A percentile compares a stretch with the other conserved stretches of the same genome.
These are phyloP conservation scores for Dasysyrphus albostriatus DNA, from an alignment of 2,888 invertebrate genomes.

Conservation along the genomic window DNA sequence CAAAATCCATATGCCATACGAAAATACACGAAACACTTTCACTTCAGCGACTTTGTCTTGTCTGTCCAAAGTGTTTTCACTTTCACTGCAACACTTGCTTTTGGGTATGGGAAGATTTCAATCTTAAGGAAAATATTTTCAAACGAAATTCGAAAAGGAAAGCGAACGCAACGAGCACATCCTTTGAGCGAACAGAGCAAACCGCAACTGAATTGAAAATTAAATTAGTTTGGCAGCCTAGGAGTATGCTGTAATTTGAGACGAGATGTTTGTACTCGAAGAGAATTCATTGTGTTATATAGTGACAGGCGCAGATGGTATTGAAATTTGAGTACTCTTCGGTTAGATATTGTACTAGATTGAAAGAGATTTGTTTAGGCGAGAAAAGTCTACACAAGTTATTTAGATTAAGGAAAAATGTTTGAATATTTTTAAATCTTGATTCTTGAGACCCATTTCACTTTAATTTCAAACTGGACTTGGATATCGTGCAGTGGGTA, in stretches of 20 bases:
- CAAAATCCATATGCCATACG: neutral
- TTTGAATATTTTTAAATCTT: no score
- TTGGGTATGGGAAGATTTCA: constrained; percentile 10
- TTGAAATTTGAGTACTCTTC: constrained; percentile 33
- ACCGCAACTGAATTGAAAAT: constrained; percentile 81
- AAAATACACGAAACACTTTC: constrained; percentile 8
- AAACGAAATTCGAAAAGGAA: constrained; percentile 58
- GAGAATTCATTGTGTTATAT: constrained; percentile 48
- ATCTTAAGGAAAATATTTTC: constrained; percentile 32
- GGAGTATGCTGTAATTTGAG: constrained; percentile 63
- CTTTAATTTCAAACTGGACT: no score
- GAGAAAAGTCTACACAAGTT: constrained; percentile 51
- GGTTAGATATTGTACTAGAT: constrained; percentile 59
- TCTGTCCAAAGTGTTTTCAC: constrained; percentile 54
- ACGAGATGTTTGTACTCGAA: neutral
- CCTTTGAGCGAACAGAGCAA: constrained; percentile 76
- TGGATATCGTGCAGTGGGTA: no score
- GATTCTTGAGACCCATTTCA: no score
- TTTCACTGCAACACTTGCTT: constrained; percentile 52
- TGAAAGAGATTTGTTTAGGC: neutral
- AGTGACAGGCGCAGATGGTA: constrained; percentile 65
- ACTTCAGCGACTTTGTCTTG: constrained; percentile 9
- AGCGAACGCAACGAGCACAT: constrained; percentile 57
- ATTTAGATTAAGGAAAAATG: neutral
- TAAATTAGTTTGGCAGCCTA: constrained; percentile 50